These are phyloP conservation scores for Ophioderma brevispina DNA, from an alignment of 35 echinoderm and acorn worm species.

Conservation along the genomic window DNA sequence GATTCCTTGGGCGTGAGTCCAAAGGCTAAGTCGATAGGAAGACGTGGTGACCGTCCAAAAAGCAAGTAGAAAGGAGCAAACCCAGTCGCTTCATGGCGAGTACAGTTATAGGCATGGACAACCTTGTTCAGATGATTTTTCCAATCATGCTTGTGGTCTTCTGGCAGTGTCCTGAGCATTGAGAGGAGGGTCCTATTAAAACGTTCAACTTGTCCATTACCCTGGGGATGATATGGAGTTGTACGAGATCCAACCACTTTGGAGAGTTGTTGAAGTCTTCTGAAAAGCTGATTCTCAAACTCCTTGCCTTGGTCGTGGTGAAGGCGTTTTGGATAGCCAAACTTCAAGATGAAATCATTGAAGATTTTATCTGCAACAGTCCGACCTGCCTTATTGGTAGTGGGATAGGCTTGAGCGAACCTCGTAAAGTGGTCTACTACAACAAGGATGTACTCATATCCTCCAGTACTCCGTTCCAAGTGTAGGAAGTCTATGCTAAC, in stretches of 20 bases:
- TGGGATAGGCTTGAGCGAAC: conserved; percentile 78
- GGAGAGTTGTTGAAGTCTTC: conserved; percentile 11
- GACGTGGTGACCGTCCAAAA: conserved; percentile 39
- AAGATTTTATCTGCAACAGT: conserved; percentile 55
- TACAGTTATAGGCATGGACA: conserved; percentile 77
- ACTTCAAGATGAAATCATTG: conserved; percentile 58
- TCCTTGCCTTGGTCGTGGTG: conserved; percentile 70
- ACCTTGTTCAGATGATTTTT: conserved; percentile 50
- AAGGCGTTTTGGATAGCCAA: conserved; percentile 51
- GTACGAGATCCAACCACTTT: conserved; percentile 31
- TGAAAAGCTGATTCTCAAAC: conserved; percentile 64
- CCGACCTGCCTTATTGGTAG: conserved; percentile 45
- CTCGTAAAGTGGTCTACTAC: conserved; percentile 69
- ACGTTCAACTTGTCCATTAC: conserved; percentile 40
- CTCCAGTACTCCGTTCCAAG: conserved; percentile 59
- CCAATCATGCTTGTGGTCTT: conserved; percentile 66
- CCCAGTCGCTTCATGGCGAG: conserved; percentile 62
- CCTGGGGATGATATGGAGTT: conserved; percentile 49
- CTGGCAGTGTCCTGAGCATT: conserved; percentile 39
- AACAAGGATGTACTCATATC: conserved; percentile 71
- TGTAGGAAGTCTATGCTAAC: conserved; percentile 73
- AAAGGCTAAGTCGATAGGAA: conserved; percentile 66
- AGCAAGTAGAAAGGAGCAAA: conserved; percentile 65
- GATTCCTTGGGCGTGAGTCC: not conserved
- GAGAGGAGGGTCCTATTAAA: conserved; percentile 35